phyloP scores from a whole-genome alignment of 2,888 invertebrate species.

The Xanthia icteritia region DNA sequence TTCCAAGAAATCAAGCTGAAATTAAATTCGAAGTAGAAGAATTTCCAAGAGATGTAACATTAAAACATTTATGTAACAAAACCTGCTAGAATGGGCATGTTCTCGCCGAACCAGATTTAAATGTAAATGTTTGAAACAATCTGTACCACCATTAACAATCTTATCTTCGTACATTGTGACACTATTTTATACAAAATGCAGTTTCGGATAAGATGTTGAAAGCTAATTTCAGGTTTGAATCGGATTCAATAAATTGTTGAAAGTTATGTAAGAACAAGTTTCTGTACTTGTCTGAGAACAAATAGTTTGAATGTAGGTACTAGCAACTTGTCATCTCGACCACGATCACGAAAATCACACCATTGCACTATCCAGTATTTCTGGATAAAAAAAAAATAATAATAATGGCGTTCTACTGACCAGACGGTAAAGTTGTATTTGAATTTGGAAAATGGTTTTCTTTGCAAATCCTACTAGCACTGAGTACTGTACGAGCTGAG shows the following conservation, averaged over 20 bases:
- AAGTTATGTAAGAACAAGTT: constrained; percentile 46
- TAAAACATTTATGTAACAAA: constrained; percentile 54
- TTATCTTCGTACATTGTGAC: constrained; percentile 65
- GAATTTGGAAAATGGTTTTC: neutral
- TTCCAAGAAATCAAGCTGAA: neutral
- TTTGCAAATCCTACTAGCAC: neutral
- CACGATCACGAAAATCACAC: neutral
- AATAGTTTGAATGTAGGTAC: constrained; percentile 19
- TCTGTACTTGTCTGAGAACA: constrained; percentile 15
- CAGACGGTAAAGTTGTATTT: neutral
- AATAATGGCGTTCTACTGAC: too few relatives aligned
- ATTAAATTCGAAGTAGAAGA: constrained; percentile 13
- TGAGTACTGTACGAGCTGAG: too few relatives aligned
- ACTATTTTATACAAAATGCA: constrained; percentile 61
- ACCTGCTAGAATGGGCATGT: constrained; percentile 61
- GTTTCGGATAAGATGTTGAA: constrained; percentile 53
- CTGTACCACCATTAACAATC: constrained; percentile 65
- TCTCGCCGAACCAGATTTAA: constrained; percentile 64
- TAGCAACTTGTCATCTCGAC: neutral
- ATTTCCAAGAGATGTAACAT: constrained; percentile 24
- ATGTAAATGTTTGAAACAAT: constrained; percentile 70
- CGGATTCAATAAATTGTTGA: constrained; percentile 48
- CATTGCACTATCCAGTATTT: neutral
- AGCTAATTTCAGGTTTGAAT: constrained; percentile 50
- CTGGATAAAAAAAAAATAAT: neutral